Percentiles rank a stretch among this genome's conserved stretches.
phyloP scores from a whole-genome alignment of 1,140 invertebrate genomes.

The Hetaerina americana region DNA sequence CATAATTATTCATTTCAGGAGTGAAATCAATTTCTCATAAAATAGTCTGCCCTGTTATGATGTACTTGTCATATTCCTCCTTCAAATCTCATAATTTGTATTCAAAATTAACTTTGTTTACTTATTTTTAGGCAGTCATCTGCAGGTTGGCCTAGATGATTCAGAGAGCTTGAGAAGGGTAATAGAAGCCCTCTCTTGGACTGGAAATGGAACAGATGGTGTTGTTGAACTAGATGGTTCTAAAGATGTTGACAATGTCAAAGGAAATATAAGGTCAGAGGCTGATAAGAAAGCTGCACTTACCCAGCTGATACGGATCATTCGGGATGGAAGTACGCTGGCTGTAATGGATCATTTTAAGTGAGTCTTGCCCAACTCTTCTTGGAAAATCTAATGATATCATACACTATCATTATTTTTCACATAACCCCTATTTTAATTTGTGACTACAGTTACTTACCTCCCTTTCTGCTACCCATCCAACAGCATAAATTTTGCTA shows the following conservation, averaged over 20 bases:
- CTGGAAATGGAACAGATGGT: not conserved
- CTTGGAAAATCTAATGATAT: not conserved
- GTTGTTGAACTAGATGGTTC: slow-evolving; percentile 1
- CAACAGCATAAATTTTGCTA: too few relatives aligned
- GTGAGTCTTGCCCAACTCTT: slow-evolving; percentile 10
- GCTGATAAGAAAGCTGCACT: slow-evolving; percentile 32
- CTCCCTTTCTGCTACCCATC: too few relatives aligned
- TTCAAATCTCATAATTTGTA: too few relatives aligned
- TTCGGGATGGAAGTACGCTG: slow-evolving; percentile 31
- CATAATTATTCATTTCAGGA: too few relatives aligned
- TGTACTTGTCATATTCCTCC: too few relatives aligned
- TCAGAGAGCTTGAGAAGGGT: not conserved
- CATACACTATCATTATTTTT: not conserved
- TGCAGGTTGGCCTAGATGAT: not conserved
- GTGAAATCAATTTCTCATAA: too few relatives aligned
- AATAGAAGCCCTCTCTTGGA: not conserved
- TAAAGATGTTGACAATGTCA: not conserved
- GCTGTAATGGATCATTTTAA: slow-evolving; percentile 40
- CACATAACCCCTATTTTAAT: too few relatives aligned
- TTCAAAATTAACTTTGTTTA: too few relatives aligned
- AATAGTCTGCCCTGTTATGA: too few relatives aligned
- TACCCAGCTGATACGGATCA: slow-evolving; percentile 28
- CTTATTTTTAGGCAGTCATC: not conserved
- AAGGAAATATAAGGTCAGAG: slow-evolving; percentile 6
- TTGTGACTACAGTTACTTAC: too few relatives aligned